phyloP scores from a whole-genome alignment of 2,797 vertebrate species.

The Smutsia temminckii region DNA sequence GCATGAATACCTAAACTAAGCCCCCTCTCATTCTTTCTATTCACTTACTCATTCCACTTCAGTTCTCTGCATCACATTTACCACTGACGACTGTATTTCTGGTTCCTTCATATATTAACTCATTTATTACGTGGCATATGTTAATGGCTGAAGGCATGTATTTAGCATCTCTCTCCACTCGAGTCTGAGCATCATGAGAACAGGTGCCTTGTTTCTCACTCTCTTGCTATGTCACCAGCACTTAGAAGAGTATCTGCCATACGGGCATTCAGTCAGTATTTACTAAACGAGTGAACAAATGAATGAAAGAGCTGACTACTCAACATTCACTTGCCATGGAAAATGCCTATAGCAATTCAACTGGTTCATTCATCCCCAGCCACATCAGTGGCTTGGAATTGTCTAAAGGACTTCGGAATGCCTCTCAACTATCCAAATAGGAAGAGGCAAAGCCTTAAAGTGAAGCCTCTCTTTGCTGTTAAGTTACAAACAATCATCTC shows the following conservation, averaged over 20 bases:
- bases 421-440: neutral
- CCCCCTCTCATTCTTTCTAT: neutral
- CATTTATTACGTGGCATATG: neutral
- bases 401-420: neutral
- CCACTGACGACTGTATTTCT: neutral
- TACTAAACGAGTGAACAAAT: neutral
- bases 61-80: neutral
- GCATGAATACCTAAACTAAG: neutral
- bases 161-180: neutral
- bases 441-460: neutral
- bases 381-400: neutral
- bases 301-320: neutral
- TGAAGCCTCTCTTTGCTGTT: neutral
- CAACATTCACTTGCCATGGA: neutral
- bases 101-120: neutral
- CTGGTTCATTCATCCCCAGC: neutral
- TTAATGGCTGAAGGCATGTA: neutral
- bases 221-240: neutral
- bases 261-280: neutral
- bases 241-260: conserved; percentile 9
- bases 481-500: neutral
- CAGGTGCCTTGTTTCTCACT: neutral
- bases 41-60: neutral
- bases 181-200: neutral
- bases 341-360: neutral